Conservation (phyloP, 2,797 vertebrate species). For the Scolopax bukidnonensis region DNA sequence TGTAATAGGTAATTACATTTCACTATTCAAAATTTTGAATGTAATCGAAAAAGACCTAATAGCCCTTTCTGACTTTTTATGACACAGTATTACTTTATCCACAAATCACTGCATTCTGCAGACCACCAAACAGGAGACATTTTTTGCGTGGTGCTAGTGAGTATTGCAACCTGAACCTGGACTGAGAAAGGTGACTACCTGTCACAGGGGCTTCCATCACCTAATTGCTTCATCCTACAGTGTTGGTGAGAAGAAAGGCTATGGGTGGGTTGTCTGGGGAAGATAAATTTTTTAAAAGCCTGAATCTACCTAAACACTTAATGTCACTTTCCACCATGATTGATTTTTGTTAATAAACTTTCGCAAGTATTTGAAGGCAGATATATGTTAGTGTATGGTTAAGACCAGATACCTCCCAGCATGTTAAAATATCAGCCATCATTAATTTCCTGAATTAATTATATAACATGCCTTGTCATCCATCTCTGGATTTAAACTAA, state of each 20-base stretch:
- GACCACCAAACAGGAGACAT: background rate
- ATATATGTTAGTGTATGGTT: background rate
- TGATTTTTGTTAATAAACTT: background rate
- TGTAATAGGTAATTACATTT: background rate
- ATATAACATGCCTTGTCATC: background rate
- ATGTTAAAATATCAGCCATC: background rate
- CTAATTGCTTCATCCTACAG: background rate
- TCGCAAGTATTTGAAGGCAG: background rate
- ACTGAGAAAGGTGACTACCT: background rate
- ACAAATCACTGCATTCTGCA: background rate
- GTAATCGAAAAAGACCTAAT: background rate
- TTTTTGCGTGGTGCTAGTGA: background rate
- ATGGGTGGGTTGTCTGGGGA: background rate
- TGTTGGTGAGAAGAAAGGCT: background rate
- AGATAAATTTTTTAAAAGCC: background rate
- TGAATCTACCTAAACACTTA: background rate
- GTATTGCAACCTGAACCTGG: background rate
- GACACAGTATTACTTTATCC: background rate
- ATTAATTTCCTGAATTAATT: background rate
- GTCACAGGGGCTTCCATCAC: rapidly evolving
- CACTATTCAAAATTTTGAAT: background rate
- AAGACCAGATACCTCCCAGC: background rate
- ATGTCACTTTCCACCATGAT: background rate
- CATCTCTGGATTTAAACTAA: background rate
- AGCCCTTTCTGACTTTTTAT: background rate